Evolutionary conservation across 2,888 invertebrate genomes (phyloP).

Genomic region (Meliscaeva auricollis): DNA sequence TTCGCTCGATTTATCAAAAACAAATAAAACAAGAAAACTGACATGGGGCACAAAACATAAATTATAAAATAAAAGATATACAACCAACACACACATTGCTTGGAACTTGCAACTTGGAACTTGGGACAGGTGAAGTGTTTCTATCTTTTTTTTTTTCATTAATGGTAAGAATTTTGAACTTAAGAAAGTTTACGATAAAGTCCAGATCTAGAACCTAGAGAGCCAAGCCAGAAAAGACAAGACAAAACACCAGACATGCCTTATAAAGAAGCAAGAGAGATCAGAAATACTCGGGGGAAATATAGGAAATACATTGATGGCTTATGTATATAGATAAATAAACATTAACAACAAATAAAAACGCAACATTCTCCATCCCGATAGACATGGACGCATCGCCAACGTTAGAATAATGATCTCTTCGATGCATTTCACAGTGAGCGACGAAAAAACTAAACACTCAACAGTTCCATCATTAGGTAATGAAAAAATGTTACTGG

Average conservation of each 20-base stretch:
- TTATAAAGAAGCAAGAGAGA: background rate
- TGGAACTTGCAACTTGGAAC: too few species aligned
- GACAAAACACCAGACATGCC: conserved; percentile 23
- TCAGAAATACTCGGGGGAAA: background rate
- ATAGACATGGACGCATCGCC: conserved; percentile 13
- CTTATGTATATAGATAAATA: conserved; percentile 44
- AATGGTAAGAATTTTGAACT: conserved; percentile 61
- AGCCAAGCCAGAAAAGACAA: too few species aligned
- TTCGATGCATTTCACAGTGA: conserved; percentile 7
- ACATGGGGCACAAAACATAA: conserved; percentile 33
- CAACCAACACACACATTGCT: background rate
- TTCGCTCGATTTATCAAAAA: conserved; percentile 62
- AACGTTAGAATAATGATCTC: background rate
- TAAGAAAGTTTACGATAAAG: conserved; percentile 61
- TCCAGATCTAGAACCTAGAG: conserved; percentile 19
- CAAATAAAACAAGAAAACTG: conserved; percentile 55
- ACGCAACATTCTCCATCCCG: conserved; percentile 42
- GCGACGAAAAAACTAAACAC: background rate
- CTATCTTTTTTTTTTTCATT: conserved; percentile 20
- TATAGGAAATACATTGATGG: conserved; percentile 35
- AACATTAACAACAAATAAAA: conserved; percentile 67
- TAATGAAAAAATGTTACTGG: too few species aligned
- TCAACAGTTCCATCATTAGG: background rate
- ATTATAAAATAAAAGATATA: conserved; percentile 27
- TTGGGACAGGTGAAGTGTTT: conserved; percentile 10